Evolutionary conservation across 2,113 vertebrate species (phyloP).

Genomic region (Microtus ochrogaster): DNA sequence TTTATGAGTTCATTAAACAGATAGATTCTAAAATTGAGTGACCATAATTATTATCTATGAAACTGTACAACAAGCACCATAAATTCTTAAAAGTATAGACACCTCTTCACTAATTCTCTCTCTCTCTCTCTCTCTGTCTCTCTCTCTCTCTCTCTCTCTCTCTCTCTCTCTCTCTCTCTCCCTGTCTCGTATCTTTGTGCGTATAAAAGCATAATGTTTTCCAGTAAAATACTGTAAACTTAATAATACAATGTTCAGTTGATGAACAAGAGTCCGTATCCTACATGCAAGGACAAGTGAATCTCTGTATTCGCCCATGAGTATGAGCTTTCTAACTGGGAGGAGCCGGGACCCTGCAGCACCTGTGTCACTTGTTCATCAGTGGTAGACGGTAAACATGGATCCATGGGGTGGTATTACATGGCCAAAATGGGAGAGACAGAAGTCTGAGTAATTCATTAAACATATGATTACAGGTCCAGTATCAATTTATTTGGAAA

Average conservation of each 20-base stretch:
- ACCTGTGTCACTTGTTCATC: not conserved
- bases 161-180: not conserved
- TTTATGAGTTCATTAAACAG: slow-evolving; percentile 54
- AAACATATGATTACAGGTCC: not conserved
- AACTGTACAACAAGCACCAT: not conserved
- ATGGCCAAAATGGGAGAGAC: not conserved
- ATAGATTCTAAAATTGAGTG: slow-evolving; percentile 15
- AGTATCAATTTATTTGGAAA: not conserved
- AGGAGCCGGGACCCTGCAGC: not conserved
- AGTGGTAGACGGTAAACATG: not conserved
- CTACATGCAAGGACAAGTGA: not conserved
- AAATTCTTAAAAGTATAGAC: not conserved
- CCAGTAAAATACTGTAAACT: not conserved
- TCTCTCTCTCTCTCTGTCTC: too few species aligned
- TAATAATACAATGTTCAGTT: not conserved
- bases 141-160: too few species aligned
- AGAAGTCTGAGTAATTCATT: slow-evolving; percentile 47
- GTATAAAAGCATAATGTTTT: not conserved
- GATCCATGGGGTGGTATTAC: not conserved
- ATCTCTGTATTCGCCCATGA: not conserved
- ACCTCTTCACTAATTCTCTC: not conserved
- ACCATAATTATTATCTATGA: not conserved
- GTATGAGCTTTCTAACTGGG: not conserved
- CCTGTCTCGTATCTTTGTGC: not conserved
- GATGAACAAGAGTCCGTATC: not conserved